Base-by-base conservation (phyloP, 2,888 invertebrate genomes). In the Orthonevra nobilis region DNA sequence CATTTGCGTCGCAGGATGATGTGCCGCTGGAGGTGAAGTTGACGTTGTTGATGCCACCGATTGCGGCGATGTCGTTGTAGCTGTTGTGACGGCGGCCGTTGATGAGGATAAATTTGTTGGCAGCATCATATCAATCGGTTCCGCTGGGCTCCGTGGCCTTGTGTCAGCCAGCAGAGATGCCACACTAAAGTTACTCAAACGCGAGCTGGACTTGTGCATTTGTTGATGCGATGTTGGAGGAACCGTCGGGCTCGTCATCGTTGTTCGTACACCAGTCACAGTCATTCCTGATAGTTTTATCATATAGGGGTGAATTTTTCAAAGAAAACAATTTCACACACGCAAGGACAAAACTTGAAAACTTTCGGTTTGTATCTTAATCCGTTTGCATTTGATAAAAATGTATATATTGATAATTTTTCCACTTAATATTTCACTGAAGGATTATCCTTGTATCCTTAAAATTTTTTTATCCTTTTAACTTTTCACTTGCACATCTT, bases 101-200 rank as follows among this genome's bases (percentile, higher is more conserved):
- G 9, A 83, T 20, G 83, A 77, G 52, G 83, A 83, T 12, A 83
- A 75, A 58, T 83, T 83, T 20, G 83, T 83, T 26, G 83, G 83
- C 42, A 83, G 86, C 56, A 83, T 81, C 50, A 77, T 70, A n/a
- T 77, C 77, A 40, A 79, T 81, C 1, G 83, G 81, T 74, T 84
- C 74, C 10, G 82, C 72, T 5, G 88, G 87, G 9, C 91, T 90
- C 64, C 89, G 90, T 1, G 92, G 92, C 60, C 88, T 83, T 19
- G 96, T 94, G 85, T 97, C 96, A 10, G 96, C 93, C 82, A 97
- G 89, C 82, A 96, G 91, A 0, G 96, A 95, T 3, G 96, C 96
- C 83, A 97, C 96, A 89, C 96, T 95, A 90, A 97, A 97, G 83
- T 89, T 89, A 89, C 93, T 94, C 85, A 94, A 92, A 84, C 93